These are phyloP conservation scores for Arctopsyche grandis DNA, from an alignment of 1,140 invertebrate genomes.

Conservation along the genomic window DNA sequence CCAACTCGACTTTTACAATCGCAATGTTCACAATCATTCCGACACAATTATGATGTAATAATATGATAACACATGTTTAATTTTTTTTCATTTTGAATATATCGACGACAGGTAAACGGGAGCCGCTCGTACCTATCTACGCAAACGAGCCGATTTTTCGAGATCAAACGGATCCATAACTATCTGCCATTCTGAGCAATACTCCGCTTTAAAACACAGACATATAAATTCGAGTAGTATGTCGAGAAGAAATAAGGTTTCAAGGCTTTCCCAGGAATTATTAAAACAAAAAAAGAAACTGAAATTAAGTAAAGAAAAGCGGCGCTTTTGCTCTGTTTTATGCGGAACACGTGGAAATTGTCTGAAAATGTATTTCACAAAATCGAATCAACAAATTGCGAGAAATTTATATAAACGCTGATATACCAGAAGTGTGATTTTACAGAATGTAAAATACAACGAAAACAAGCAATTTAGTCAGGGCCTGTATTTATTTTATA, in stretches of 20 bases:
- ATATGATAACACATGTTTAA: neutral
- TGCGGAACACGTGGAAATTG: neutral
- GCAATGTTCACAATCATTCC: neutral
- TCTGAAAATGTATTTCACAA: neutral
- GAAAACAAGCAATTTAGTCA: too few species aligned
- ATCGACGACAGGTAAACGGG: neutral
- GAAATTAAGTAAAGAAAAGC: neutral
- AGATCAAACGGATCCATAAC: conserved; percentile 34
- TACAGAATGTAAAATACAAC: too few species aligned
- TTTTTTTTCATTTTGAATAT: neutral
- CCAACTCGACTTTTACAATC: conserved; percentile 17
- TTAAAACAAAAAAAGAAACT: neutral
- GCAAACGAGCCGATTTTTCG: conserved; percentile 22
- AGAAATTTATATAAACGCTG: too few species aligned
- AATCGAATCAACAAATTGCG: too few species aligned
- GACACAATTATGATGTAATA: conserved; percentile 10
- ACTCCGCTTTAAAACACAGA: neutral
- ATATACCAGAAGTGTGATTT: too few species aligned
- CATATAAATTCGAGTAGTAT: neutral
- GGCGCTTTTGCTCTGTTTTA: neutral
- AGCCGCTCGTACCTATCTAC: neutral
- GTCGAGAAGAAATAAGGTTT: neutral
- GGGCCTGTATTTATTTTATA: too few species aligned
- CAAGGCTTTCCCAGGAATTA: neutral
- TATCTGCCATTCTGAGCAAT: conserved; percentile 22